Base-by-base conservation (phyloP, 2,888 invertebrate species). In the Stenodera caucasica region DNA sequence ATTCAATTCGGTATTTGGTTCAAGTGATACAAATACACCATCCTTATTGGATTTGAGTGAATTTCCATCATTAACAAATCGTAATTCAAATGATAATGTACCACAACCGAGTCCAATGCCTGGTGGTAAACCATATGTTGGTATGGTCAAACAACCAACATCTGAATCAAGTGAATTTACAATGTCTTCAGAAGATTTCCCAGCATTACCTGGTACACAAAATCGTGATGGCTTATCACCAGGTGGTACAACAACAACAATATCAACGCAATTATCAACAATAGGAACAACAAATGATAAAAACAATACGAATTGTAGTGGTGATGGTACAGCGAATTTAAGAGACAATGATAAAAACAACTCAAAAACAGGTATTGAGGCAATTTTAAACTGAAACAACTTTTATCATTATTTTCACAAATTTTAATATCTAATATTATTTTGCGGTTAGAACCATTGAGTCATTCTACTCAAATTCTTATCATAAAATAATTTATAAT, bases 121-220 rank as follows among this genome's bases (percentile, higher is more conserved):
- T 69, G 93, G 94, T 81, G 91, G 92, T 83, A 93, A 94, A 85
- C 94, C 94, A 82, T 94, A 94, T 85, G 94, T 94, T 82, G 94
- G 94, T 79, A 94, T 95, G 94, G 94, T 95, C 73, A 96, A 96
- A 83, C 94, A 94, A 82, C 95, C 95, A 67, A 92, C 93, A 76
- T 88, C 92, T 54, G 95, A 95, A 82, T 88, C 94, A 77, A 93
- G 91, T 69, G 95, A 96, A 83, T 96, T 96, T 83, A 93, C 95
- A 77, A 99, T 99, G 91, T 97, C 97, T 76, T 95, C 92, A 74
- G 98, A 99, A 84, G 99, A 99, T 84, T 99, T 99, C 83, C 99
- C 99, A 73, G 99, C 99, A 80, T 85, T 99, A 79, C 99, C 98
- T 69, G 98, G 98, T 75, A 94, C 94, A 70, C 90, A 91, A 49